Evolutionary conservation across 92 coral and sea anemone species (phyloP).

Genomic region (Muricea muricata): DNA sequence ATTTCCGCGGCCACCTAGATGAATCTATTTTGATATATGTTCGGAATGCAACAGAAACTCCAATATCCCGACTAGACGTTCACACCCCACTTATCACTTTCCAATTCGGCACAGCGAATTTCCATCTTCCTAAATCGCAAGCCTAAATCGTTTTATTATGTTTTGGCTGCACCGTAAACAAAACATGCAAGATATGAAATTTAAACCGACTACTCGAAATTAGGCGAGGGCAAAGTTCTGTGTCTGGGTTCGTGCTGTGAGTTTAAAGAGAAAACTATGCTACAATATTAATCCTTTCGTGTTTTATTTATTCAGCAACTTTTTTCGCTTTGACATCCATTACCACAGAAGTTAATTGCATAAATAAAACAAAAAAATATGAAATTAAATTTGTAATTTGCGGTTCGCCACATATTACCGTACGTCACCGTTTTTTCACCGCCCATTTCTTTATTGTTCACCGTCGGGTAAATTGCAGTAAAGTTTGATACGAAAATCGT

Average conservation of each 20-base stretch:
- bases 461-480: too few relatives aligned
- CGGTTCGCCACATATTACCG: background rate
- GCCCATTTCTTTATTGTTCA: background rate
- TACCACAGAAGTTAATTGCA: constrained; percentile 10
- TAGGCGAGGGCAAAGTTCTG: background rate
- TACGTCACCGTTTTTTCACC: background rate
- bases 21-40: background rate
- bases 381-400: constrained; percentile 7
- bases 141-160: background rate
- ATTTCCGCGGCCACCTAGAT: too few relatives aligned
- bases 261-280: background rate
- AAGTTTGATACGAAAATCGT: background rate
- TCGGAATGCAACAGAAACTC: background rate
- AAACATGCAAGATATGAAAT: background rate
- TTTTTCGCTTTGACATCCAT: background rate
- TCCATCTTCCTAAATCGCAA: background rate
- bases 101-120: background rate
- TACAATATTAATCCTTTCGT: background rate
- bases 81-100: background rate
- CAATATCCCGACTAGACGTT: background rate
- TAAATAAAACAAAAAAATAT: constrained; percentile 11
- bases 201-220: background rate
- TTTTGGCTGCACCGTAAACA: background rate
- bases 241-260: too few relatives aligned
- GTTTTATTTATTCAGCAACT: background rate